phyloP scores from a whole-genome alignment of 2,797 vertebrate species.

The Dermochelys coriacea region DNA sequence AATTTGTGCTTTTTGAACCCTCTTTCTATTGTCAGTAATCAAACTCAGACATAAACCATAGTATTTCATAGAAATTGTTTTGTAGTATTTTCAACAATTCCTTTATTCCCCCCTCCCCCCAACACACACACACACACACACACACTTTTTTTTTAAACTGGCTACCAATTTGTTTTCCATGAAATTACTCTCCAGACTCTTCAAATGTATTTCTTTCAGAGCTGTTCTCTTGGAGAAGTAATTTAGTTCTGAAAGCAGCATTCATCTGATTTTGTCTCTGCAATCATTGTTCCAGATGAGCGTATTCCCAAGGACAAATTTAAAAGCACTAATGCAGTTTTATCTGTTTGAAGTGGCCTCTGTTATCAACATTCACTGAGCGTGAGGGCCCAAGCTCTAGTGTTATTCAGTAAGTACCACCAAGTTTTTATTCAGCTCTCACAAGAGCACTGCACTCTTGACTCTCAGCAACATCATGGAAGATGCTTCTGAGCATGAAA shows the following conservation, averaged over 20 bases:
- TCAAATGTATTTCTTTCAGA: constrained; percentile 65
- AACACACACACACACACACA: no score
- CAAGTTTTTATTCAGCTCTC: constrained; percentile 53
- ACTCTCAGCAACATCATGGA: constrained; percentile 10
- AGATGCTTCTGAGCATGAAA: background rate
- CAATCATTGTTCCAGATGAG: constrained; percentile 64
- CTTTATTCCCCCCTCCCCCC: background rate
- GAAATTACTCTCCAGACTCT: constrained; percentile 69
- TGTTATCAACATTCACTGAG: constrained; percentile 38
- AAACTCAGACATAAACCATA: background rate
- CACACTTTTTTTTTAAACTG: background rate
- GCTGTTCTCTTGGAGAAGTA: constrained; percentile 63
- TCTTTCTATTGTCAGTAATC: background rate
- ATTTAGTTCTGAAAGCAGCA: constrained; percentile 73
- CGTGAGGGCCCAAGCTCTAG: background rate
- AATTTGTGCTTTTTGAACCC: background rate
- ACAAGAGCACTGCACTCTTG: constrained; percentile 22
- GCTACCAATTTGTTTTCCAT: constrained; percentile 63
- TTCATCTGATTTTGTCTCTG: constrained; percentile 72
- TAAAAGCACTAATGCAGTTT: constrained; percentile 74
- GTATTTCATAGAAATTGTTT: background rate
- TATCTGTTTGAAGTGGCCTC: constrained; percentile 71
- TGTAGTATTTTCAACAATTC: background rate
- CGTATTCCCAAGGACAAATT: constrained; percentile 67
- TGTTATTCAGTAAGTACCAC: constrained; percentile 40